Evolutionary conservation across 2,113 vertebrate species (phyloP), one percentile per base, ranked within the genome.

Genomic region (Lophochroa leadbeateri): DNA sequence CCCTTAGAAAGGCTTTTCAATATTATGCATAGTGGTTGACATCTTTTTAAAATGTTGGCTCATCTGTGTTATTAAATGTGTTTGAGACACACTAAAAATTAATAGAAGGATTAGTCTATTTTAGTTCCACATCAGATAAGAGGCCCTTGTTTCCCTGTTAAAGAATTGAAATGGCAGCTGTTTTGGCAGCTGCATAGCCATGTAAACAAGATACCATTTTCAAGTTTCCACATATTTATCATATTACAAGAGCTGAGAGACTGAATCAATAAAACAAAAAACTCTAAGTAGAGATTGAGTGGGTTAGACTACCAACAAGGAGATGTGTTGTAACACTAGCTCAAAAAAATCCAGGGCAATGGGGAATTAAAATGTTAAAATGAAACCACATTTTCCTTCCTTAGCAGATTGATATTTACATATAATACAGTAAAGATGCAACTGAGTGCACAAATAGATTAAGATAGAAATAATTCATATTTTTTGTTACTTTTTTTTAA

Each of bases 171-270:
- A 96, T 97, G 90, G 84, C 76, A 88, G 89, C 86, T 96, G 91
- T 96, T 97, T 98, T 95, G 96, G 83, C 91, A 97, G 82, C 90
- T 97, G 83, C 84, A 95, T 81, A 93, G 70, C 68, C 88, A 84
- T 78, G 82, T 97, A 98, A 97, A 97, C 86, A 95, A 64, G 92
- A 96, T 90, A 97, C 65, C 46, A 8, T 98, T 97, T 97, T 97
- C 88, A 96, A 97, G 86, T 58, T 97, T 81, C 79, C 91, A 94
- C 85, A 83, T 97, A 95, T 94, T 96, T 96, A 96, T 97, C 93
- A 88, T 93, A 84, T 96, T 97, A 97, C 88, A 70, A 50, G 60
- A 70, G 2, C 70, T 76, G 88, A 69, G 64, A 88, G 85, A 92
- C 67, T 87, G 82, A 94, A 94, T 93, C 90, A 90, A 93, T 93